Evolutionary conservation across 1,140 invertebrate genomes (phyloP).

Genomic region (Zophobas atratus): DNA sequence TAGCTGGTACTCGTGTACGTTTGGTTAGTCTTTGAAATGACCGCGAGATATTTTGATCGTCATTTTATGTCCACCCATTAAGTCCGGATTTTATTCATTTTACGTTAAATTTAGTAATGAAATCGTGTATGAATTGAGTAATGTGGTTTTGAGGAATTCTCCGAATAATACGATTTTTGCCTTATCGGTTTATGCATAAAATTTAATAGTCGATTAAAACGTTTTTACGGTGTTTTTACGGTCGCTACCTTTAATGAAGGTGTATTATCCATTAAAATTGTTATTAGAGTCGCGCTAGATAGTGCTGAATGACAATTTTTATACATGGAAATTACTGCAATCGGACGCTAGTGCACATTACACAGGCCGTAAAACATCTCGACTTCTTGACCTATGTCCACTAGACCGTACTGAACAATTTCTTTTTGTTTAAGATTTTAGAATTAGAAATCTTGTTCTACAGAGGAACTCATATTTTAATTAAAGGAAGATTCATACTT

Average conservation of each 20-base stretch:
- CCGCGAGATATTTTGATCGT: conserved; percentile 41
- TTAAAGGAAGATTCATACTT: conserved; percentile 39
- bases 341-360: too few relatives aligned
- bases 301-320: neutral
- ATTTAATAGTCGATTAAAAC: conserved; percentile 37
- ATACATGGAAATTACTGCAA: neutral
- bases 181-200: conserved; percentile 33
- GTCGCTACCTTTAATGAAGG: conserved; percentile 32
- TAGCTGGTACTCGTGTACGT: conserved; percentile 1
- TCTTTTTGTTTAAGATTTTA: too few relatives aligned
- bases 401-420: too few relatives aligned
- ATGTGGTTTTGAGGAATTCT: conserved; percentile 35
- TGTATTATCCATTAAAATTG: conserved; percentile 9
- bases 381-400: neutral
- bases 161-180: conserved; percentile 37
- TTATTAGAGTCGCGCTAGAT: neutral
- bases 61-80: conserved; percentile 39
- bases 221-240: conserved; percentile 29
- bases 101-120: conserved; percentile 41
- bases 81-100: conserved; percentile 41
- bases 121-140: conserved; percentile 40
- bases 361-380: too few relatives aligned
- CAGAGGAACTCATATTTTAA: conserved; percentile 33
- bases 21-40: conserved; percentile 40
- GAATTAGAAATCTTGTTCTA: conserved; percentile 22